A percentile compares a stretch with the other conserved stretches of the same genome.
Evolutionary conservation across 2,888 invertebrate species (phyloP).

Genomic region (Leptinotarsa tumamoca): DNA sequence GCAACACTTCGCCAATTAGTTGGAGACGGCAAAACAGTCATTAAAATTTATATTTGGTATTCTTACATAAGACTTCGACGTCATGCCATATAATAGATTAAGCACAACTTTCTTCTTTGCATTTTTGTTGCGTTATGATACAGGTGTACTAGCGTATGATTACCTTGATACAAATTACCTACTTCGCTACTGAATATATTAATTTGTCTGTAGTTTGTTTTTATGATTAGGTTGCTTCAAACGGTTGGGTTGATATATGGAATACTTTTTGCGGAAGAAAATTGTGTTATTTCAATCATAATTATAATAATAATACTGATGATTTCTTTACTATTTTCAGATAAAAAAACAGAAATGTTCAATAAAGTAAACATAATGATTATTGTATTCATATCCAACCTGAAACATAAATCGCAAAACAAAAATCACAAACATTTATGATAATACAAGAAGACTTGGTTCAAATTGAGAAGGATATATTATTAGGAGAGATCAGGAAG

Average conservation of each 20-base stretch:
- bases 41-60: slow-evolving; percentile 10
- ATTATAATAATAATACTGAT: too few relatives aligned
- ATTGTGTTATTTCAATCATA: background rate
- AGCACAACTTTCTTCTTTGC: slow-evolving; percentile 27
- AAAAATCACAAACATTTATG: too few relatives aligned
- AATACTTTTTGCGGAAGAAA: background rate
- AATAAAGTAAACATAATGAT: too few relatives aligned
- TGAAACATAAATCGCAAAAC: too few relatives aligned
- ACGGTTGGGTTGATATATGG: background rate
- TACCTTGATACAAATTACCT: slow-evolving; percentile 38
- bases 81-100: slow-evolving; percentile 21
- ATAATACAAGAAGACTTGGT: too few relatives aligned
- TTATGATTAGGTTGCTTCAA: background rate
- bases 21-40: slow-evolving; percentile 5
- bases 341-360: too few relatives aligned
- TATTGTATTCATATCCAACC: too few relatives aligned
- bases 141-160: slow-evolving; percentile 25
- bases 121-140: slow-evolving; percentile 12
- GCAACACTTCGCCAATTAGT: slow-evolving; percentile 19
- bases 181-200: slow-evolving; percentile 31
- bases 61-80: slow-evolving; percentile 21
- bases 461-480: too few relatives aligned
- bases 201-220: background rate
- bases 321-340: too few relatives aligned
- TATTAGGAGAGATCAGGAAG: too few relatives aligned